Conservation (phyloP, 2,797 vertebrate genomes). For the Poeciliopsis paucimaculata region DNA sequence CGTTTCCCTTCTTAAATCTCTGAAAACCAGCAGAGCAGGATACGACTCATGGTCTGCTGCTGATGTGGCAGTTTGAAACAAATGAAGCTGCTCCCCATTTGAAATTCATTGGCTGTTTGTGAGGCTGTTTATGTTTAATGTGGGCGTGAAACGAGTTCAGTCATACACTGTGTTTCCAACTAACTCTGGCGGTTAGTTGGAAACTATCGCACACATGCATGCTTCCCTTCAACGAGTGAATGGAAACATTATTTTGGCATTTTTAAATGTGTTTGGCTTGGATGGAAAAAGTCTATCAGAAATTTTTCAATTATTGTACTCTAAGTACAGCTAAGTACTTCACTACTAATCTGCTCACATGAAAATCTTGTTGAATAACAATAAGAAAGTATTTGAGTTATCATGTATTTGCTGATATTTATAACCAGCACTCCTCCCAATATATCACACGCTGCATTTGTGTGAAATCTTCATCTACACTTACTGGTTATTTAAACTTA, state of each 20-base stretch:
- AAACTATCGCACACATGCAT: constrained; percentile 10
- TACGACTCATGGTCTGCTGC: constrained; percentile 24
- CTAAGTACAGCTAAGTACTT: neutral
- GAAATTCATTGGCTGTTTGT: constrained; percentile 45
- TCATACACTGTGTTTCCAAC: constrained; percentile 31
- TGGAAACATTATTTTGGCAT: constrained; percentile 23
- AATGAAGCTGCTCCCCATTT: constrained; percentile 47
- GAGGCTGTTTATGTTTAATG: constrained; percentile 56
- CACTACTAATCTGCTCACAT: neutral
- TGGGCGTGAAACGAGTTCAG: constrained; percentile 61
- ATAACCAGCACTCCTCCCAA: neutral
- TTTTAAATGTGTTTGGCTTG: constrained; percentile 5
- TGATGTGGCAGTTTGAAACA: constrained; percentile 36
- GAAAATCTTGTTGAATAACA: neutral
- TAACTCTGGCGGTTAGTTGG: constrained; percentile 51
- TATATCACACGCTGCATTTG: neutral
- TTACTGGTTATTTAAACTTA: neutral
- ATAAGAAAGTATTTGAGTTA: too few relatives aligned
- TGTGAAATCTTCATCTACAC: neutral
- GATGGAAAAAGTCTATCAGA: neutral
- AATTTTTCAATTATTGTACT: neutral
- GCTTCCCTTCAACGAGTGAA: constrained; percentile 22
- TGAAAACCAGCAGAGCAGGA: constrained; percentile 32
- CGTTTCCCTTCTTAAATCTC: constrained; percentile 1
- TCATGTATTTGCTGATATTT: too few relatives aligned